Conservation (phyloP, 2,113 vertebrate species). For the Pollimyrus isidori region DNA sequence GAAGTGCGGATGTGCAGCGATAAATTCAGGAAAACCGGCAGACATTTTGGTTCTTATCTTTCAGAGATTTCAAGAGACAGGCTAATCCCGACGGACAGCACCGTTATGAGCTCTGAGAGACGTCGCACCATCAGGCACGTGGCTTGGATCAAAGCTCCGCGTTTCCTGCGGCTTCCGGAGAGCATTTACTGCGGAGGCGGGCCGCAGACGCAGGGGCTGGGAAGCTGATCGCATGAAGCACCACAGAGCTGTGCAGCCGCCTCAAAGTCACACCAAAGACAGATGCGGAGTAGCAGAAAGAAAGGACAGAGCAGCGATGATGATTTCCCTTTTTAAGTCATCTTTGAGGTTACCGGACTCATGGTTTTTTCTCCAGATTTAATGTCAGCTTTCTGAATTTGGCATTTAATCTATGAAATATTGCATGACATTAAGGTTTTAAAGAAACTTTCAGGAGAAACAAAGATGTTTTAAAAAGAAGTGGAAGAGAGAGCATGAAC, state of each 20-base stretch:
- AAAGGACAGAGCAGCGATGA: conserved; percentile 38
- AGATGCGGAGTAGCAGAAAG: conserved; percentile 35
- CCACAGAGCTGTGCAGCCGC: conserved; percentile 25
- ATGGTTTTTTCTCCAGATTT: conserved; percentile 18
- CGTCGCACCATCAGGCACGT: conserved; percentile 48
- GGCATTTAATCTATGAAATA: conserved; percentile 42
- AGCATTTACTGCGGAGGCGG: conserved; percentile 33
- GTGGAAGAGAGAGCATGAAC: not conserved
- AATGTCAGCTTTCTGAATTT: conserved; percentile 38
- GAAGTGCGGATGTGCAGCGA: conserved; percentile 30
- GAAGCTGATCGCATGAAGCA: conserved; percentile 30
- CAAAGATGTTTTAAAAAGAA: conserved; percentile 30
- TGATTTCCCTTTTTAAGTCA: conserved; percentile 28
- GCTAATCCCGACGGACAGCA: conserved; percentile 46
- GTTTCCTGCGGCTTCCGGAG: conserved; percentile 33
- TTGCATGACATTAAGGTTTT: conserved; percentile 50
- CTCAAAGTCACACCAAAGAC: conserved; percentile 60
- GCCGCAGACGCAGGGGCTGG: conserved; percentile 2
- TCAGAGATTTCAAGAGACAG: conserved; percentile 41
- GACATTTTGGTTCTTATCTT: conserved; percentile 30
- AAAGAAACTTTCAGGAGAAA: conserved; percentile 32
- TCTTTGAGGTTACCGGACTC: conserved; percentile 57
- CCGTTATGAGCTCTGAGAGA: conserved; percentile 37
- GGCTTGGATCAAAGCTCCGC: conserved; percentile 55
- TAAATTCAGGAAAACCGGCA: conserved; percentile 29